phyloP scores from a whole-genome alignment of 2,888 invertebrate species.

The Microplitis manilae region DNA sequence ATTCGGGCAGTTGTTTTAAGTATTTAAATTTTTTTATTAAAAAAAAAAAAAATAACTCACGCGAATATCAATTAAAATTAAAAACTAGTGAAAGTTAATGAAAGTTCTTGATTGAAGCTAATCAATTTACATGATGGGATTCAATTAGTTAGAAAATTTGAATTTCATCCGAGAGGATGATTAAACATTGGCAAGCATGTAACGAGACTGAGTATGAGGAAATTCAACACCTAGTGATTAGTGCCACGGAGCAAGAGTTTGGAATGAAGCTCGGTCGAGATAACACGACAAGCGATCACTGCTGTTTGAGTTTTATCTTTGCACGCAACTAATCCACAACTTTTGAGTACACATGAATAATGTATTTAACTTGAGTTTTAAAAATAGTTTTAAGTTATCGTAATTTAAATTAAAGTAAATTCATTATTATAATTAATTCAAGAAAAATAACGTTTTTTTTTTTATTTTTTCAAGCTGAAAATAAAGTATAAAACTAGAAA shows the following conservation, averaged over 20 bases:
- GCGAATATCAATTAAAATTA: too few relatives aligned
- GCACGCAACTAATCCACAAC: neutral
- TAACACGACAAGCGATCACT: slow-evolving; percentile 12
- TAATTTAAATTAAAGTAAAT: neutral
- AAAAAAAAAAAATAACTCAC: too few relatives aligned
- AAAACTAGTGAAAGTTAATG: neutral
- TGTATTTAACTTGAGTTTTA: neutral
- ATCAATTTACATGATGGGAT: slow-evolving; percentile 8
- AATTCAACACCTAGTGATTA: slow-evolving; percentile 56
- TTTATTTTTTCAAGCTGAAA: slow-evolving; percentile 5
- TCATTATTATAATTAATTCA: neutral
- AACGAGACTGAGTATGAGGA: slow-evolving; percentile 30
- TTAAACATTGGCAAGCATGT: slow-evolving; percentile 55
- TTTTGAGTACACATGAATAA: neutral
- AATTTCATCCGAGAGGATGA: slow-evolving; percentile 55
- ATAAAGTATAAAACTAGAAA: neutral
- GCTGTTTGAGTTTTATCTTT: slow-evolving; percentile 8
- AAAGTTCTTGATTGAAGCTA: neutral
- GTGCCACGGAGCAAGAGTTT: slow-evolving; percentile 42
- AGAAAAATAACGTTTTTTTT: neutral
- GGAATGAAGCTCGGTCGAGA: slow-evolving; percentile 50
- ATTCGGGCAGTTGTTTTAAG: too few relatives aligned
- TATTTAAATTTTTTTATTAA: too few relatives aligned
- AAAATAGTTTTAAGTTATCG: too few relatives aligned
- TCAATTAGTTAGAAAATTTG: slow-evolving; percentile 44